Evolutionary conservation across 2,888 invertebrate genomes (phyloP).

Genomic region (Myopa tessellatipennis): DNA sequence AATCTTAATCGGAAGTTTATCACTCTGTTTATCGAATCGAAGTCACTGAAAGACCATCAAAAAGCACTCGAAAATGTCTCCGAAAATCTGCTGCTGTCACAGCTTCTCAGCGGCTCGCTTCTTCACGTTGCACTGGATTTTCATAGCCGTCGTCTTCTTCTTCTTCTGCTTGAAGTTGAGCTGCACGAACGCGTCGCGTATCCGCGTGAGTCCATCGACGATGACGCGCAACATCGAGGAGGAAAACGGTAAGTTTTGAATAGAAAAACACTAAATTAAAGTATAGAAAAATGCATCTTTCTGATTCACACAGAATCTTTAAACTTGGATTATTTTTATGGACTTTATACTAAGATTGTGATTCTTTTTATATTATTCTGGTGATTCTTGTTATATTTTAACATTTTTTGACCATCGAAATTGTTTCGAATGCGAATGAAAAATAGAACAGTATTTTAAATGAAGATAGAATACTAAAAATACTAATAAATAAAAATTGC

Average conservation of each 20-base stretch:
- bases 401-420: too few relatives aligned
- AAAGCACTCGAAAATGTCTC: background rate
- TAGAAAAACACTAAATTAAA: too few relatives aligned
- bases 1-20: too few relatives aligned
- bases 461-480: too few relatives aligned
- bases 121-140: constrained; percentile 36
- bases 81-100: background rate
- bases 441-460: too few relatives aligned
- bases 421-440: too few relatives aligned
- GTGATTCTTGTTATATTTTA: too few relatives aligned
- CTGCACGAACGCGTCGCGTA: constrained; percentile 57
- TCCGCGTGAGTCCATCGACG: constrained; percentile 60
- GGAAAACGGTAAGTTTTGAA: constrained; percentile 64
- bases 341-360: too few relatives aligned
- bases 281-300: too few relatives aligned
- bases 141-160: constrained; percentile 44
- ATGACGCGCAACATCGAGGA: constrained; percentile 67
- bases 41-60: background rate
- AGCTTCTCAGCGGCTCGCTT: background rate
- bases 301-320: too few relatives aligned
- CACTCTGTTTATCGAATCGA: background rate
- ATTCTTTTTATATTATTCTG: too few relatives aligned
- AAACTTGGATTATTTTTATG: background rate
- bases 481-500: too few relatives aligned
- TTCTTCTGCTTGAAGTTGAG: constrained; percentile 38